A percentile compares a stretch with the other conserved stretches of the same genome.
Conservation (phyloP, 2,113 vertebrate species). For the Penelope pileata region DNA sequence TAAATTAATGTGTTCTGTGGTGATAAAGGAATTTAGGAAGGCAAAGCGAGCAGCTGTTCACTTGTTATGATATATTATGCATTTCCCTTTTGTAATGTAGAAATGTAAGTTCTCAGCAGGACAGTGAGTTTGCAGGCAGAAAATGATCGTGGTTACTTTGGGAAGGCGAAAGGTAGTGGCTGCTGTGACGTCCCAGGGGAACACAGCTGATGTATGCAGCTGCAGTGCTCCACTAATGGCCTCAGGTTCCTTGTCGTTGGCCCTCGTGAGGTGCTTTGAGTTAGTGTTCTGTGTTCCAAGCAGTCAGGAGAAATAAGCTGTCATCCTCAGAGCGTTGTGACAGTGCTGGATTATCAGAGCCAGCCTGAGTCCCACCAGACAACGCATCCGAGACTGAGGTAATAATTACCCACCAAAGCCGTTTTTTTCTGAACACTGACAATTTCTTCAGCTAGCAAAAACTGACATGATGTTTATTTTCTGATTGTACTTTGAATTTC, state of each 20-base stretch:
- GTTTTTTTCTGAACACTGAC: not conserved
- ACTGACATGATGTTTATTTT: not conserved
- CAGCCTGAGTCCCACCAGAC: not conserved
- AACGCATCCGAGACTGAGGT: not conserved
- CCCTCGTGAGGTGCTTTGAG: not conserved
- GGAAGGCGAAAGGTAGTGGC: not conserved
- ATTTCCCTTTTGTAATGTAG: not conserved
- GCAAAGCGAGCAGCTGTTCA: not conserved
- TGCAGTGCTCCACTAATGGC: not conserved
- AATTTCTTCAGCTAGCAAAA: not conserved
- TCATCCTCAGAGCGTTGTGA: not conserved
- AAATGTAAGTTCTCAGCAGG: not conserved
- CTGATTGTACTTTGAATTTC: not conserved
- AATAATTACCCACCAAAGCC: not conserved
- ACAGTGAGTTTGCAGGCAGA: not conserved
- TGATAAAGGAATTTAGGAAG: slow-evolving; percentile 10
- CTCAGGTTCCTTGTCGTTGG: not conserved
- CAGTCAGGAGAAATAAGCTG: slow-evolving; percentile 8
- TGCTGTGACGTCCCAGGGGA: not conserved
- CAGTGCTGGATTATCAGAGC: not conserved
- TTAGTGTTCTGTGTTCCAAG: not conserved
- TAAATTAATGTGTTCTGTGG: not conserved
- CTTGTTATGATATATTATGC: not conserved
- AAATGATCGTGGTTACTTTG: not conserved
- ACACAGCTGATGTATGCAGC: not conserved